Evolutionary conservation across 2,888 invertebrate species (phyloP).

Genomic region (Punctoribates punctum): DNA sequence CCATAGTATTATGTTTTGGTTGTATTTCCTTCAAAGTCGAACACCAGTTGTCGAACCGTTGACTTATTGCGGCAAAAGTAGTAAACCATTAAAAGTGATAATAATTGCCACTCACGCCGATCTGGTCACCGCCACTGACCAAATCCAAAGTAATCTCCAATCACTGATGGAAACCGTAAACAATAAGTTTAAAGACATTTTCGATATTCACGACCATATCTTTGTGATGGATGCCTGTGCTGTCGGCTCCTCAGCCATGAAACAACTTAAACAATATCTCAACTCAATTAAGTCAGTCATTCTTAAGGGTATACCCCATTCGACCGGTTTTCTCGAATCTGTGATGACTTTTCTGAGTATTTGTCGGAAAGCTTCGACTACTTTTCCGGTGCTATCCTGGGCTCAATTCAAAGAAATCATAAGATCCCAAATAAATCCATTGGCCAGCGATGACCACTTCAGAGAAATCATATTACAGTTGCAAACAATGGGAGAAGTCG

Average conservation of each 20-base stretch:
- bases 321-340: constrained; percentile 62
- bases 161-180: constrained; percentile 56
- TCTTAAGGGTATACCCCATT: constrained; percentile 58
- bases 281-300: constrained; percentile 58
- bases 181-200: constrained; percentile 59
- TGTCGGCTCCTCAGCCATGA: constrained; percentile 62
- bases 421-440: constrained; percentile 62
- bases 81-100: constrained; percentile 58
- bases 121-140: constrained; percentile 54
- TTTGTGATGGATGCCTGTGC: constrained; percentile 64
- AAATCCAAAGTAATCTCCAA: constrained; percentile 50
- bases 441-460: constrained; percentile 64
- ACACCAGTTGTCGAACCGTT: constrained; percentile 62
- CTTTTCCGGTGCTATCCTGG: constrained; percentile 64
- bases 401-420: constrained; percentile 60
- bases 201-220: constrained; percentile 61
- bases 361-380: constrained; percentile 59
- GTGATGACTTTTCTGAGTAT: constrained; percentile 57
- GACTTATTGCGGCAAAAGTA: constrained; percentile 61
- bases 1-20: constrained; percentile 68
- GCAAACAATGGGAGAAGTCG: constrained; percentile 64
- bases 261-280: constrained; percentile 61
- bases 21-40: constrained; percentile 67
- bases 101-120: constrained; percentile 66
- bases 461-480: constrained; percentile 63